Percentiles rank a stretch among this genome's conserved stretches.
Evolutionary conservation across 2,888 invertebrate species (phyloP).

Genomic region (Stegophylla sp.): DNA sequence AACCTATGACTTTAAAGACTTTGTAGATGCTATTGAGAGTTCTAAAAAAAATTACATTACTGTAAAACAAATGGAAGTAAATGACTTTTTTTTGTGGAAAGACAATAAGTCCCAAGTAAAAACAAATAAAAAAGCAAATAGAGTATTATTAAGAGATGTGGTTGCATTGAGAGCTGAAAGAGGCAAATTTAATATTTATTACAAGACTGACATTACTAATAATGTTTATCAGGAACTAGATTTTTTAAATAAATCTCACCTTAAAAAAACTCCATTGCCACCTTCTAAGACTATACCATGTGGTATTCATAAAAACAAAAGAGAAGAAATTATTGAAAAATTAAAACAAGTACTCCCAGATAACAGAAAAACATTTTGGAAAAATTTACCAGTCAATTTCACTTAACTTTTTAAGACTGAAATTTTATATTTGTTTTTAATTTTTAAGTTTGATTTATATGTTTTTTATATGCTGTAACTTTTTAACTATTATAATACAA

Average conservation of each 20-base stretch:
- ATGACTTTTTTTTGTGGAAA: conserved; percentile 61
- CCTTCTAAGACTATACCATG: neutral
- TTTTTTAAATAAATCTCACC: neutral
- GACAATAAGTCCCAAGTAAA: conserved; percentile 4
- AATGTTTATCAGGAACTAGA: neutral
- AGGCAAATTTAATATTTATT: conserved; percentile 10
- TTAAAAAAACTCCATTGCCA: neutral
- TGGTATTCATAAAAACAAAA: neutral
- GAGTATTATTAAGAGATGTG: conserved; percentile 19
- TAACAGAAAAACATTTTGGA: conserved; percentile 4
- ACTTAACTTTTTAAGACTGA: no score
- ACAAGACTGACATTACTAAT: conserved; percentile 16
- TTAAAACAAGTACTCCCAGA: conserved; percentile 6
- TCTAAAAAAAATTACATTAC: conserved; percentile 60
- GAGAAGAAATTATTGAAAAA: neutral
- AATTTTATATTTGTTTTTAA: no score
- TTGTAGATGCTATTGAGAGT: conserved; percentile 61
- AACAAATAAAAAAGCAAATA: conserved; percentile 3
- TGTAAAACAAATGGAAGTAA: conserved; percentile 60
- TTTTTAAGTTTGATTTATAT: no score
- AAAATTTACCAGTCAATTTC: neutral
- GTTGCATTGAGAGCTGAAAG: conserved; percentile 1
- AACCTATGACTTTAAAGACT: conserved; percentile 61
- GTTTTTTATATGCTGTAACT: no score
- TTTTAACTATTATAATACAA: no score